Evolutionary conservation across 2,888 invertebrate species (phyloP).

Genomic region (Eristalinus sepulchralis): DNA sequence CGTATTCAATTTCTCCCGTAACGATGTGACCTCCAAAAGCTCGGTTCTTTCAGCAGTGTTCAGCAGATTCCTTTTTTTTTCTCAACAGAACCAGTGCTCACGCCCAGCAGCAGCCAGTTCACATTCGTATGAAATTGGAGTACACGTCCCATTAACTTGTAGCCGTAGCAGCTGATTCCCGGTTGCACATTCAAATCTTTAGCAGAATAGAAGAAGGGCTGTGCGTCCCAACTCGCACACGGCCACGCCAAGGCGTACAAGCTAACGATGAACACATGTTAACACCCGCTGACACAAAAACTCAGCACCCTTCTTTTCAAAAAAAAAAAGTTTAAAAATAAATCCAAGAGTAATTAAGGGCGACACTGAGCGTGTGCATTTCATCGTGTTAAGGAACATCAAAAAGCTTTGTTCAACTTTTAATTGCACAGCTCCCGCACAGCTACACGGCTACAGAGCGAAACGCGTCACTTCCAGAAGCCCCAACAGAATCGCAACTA

Average conservation of each 20-base stretch:
- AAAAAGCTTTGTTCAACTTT: conserved; percentile 58
- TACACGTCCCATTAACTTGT: conserved; percentile 29
- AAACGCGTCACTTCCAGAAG: neutral
- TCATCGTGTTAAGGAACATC: conserved; percentile 41
- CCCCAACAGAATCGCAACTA: conserved; percentile 1
- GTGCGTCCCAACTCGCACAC: neutral
- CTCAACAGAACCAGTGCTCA: neutral
- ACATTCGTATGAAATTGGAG: conserved; percentile 34
- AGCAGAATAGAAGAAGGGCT: neutral
- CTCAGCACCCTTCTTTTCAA: conserved; percentile 10
- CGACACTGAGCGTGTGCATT: conserved; percentile 13
- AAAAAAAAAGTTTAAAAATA: conserved; percentile 29
- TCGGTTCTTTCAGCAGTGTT: neutral
- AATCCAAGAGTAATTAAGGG: conserved; percentile 50
- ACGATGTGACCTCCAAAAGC: neutral
- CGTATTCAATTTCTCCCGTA: neutral
- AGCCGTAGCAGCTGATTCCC: neutral
- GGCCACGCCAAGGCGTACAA: neutral
- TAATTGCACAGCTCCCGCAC: conserved; percentile 41
- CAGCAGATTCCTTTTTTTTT: neutral
- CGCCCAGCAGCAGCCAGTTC: too few relatives aligned
- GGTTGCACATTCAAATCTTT: conserved; percentile 26
- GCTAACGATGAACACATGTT: conserved; percentile 25
- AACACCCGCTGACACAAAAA: conserved; percentile 20
- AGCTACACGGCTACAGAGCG: neutral